phyloP scores from a whole-genome alignment of 2,113 vertebrate genomes.

The Microtus oregoni region DNA sequence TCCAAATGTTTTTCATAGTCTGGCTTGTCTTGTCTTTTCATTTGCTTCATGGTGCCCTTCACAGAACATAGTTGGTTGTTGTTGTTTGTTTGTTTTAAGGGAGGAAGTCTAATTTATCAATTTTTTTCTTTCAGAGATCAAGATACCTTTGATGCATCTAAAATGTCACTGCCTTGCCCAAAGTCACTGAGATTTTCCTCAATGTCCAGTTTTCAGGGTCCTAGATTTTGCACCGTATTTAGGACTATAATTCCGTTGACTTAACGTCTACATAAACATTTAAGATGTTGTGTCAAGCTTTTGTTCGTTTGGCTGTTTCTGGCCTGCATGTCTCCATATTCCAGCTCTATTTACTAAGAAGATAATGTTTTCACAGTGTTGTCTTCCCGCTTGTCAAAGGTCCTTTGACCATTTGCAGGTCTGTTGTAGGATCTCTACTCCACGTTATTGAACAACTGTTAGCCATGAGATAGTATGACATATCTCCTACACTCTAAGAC shows the following conservation, averaged over 20 bases:
- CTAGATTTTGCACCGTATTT: background rate
- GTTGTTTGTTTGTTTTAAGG: background rate
- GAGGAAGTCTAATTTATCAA: background rate
- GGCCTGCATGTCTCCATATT: background rate
- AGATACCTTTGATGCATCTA: background rate
- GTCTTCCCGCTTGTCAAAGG: background rate
- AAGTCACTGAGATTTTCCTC: background rate
- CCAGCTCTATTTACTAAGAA: background rate
- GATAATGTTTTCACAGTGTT: background rate
- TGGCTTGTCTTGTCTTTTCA: background rate
- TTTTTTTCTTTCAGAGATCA: background rate
- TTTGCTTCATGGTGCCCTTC: background rate
- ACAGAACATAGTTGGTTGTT: background rate
- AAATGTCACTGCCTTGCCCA: background rate
- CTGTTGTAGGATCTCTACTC: background rate
- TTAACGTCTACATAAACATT: background rate
- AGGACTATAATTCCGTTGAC: background rate
- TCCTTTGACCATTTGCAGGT: background rate
- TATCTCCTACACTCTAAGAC: background rate
- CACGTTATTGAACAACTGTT: background rate
- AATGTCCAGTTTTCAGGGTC: background rate
- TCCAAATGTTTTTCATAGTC: background rate
- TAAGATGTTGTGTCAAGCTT: background rate
- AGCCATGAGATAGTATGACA: background rate
- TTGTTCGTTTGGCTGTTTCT: background rate